Base-by-base conservation (phyloP, 1,140 invertebrate genomes). In the Chrysopa pallens region DNA sequence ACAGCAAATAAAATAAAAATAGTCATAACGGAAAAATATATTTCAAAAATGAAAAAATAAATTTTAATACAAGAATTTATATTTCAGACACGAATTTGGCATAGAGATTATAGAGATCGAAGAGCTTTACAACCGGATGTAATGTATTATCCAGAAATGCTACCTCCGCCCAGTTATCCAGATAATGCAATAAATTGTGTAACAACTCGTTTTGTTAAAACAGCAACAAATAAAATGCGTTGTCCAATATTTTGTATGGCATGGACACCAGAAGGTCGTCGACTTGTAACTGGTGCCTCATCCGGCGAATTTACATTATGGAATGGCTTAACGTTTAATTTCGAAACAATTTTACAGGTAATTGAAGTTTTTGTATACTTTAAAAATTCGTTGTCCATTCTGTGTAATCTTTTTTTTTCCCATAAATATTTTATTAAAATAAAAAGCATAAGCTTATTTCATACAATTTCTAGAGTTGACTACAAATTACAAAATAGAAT, bases 311-410 rank as follows among this genome's bases (percentile, higher is more conserved):
- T 99, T 58, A 99, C 96, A 0, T 67, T 99, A 2, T 99, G 96
- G 96, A 98, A 99, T 73, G 96, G 96, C 14, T 73, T 98, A 6
- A 98, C 95, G 6, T 99, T 99, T 64, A 99, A 99, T 69, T 99
- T 99, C 71, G 96, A 99, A 72, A 99, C 96, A 36, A 99, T 99
- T 63, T 69, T 98, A 37, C 96, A 99, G 77, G 89, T 92, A 67
- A 61, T 52, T 60, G 7, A n/a, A 23, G 2, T 23, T 15, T 13
- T 5, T 38, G 1, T 43, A 38, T n/a, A 33, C 6, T 12, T n/a
- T n/a, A n/a, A n/a, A n/a, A n/a, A n/a, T n/a, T n/a, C n/a, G n/a
- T n/a, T n/a, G n/a, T n/a, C n/a, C n/a, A n/a, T n/a, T n/a, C n/a
- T n/a, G n/a, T n/a, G n/a, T n/a, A n/a, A n/a, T n/a, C n/a, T n/a